Conservation (phyloP, 92 coral and sea anemone species). For the Epizoanthus rinbou region DNA sequence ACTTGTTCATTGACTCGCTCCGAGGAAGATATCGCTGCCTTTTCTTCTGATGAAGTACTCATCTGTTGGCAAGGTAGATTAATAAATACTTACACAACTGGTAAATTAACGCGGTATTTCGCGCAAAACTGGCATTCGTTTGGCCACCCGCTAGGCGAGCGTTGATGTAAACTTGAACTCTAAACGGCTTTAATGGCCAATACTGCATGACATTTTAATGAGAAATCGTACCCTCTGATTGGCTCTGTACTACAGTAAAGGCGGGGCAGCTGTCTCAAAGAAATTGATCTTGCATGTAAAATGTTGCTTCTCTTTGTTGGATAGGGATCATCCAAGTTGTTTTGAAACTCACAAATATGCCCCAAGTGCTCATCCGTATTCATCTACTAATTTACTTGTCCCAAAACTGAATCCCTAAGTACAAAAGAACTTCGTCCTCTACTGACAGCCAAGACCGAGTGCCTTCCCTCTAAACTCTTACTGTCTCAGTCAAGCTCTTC, state of each 20-base stretch:
- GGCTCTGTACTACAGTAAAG: slow-evolving; percentile 50
- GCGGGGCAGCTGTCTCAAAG: slow-evolving; percentile 83
- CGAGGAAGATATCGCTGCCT: slow-evolving; percentile 77
- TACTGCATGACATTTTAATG: slow-evolving; percentile 70
- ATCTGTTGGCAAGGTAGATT: slow-evolving; percentile 59
- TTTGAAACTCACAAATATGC: slow-evolving; percentile 43
- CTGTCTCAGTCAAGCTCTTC: neutral
- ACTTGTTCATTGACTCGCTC: slow-evolving; percentile 82
- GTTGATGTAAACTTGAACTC: slow-evolving; percentile 52
- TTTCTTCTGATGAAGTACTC: slow-evolving; percentile 88
- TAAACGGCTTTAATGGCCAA: slow-evolving; percentile 47
- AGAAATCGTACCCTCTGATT: slow-evolving; percentile 58
- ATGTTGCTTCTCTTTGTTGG: slow-evolving; percentile 76
- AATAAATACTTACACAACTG: slow-evolving; percentile 32
- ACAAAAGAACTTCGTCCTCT: slow-evolving; percentile 16
- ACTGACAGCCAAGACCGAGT: neutral
- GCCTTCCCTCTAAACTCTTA: neutral
- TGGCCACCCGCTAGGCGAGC: slow-evolving; percentile 59
- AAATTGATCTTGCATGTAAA: slow-evolving; percentile 77
- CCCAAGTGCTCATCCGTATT: slow-evolving; percentile 25
- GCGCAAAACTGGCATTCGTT: slow-evolving; percentile 37
- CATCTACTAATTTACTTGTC: slow-evolving; percentile 34
- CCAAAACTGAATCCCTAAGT: slow-evolving; percentile 13
- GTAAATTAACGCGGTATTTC: slow-evolving; percentile 38
- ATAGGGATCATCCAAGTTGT: slow-evolving; percentile 39